Conservation (phyloP, 1,140 invertebrate species). For the Sitophilus oryzae region DNA sequence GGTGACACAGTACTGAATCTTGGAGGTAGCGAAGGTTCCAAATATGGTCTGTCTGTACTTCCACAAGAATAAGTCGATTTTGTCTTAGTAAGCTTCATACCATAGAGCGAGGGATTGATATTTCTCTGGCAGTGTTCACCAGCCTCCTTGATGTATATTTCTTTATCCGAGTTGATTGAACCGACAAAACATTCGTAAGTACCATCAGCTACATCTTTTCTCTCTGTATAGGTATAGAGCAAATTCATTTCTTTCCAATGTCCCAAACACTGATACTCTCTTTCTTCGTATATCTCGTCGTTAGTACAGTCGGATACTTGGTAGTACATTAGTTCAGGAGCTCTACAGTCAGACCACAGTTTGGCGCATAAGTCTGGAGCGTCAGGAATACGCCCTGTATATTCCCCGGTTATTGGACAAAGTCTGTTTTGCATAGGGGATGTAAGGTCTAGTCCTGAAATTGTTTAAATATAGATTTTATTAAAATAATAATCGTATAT, state of each 20-base stretch:
- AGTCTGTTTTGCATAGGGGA: conserved; percentile 42
- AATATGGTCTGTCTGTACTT: conserved; percentile 7
- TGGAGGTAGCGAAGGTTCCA: neutral
- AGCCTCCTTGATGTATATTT: conserved; percentile 60
- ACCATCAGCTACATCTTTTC: conserved; percentile 54
- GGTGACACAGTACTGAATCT: conserved; percentile 15
- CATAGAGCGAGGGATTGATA: conserved; percentile 55
- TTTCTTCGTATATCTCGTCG: conserved; percentile 61
- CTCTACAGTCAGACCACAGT: conserved; percentile 63
- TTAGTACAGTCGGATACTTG: conserved; percentile 59
- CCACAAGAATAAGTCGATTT: conserved; percentile 26
- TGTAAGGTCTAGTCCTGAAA: conserved; percentile 48
- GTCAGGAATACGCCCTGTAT: conserved; percentile 61
- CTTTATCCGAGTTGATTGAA: conserved; percentile 55
- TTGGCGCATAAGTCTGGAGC: conserved; percentile 62
- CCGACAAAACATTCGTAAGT: conserved; percentile 68
- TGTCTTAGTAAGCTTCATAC: conserved; percentile 55
- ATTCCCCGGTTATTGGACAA: conserved; percentile 66
- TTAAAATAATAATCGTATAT: neutral
- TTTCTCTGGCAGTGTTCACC: conserved; percentile 62
- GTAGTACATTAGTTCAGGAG: conserved; percentile 67
- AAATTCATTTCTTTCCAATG: conserved; percentile 64
- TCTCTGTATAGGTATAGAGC: conserved; percentile 65
- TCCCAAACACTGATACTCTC: conserved; percentile 64
- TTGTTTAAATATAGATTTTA: conserved; percentile 3